phyloP scores from a whole-genome alignment of 2,113 vertebrate species.

The Hippocampus zosterae region DNA sequence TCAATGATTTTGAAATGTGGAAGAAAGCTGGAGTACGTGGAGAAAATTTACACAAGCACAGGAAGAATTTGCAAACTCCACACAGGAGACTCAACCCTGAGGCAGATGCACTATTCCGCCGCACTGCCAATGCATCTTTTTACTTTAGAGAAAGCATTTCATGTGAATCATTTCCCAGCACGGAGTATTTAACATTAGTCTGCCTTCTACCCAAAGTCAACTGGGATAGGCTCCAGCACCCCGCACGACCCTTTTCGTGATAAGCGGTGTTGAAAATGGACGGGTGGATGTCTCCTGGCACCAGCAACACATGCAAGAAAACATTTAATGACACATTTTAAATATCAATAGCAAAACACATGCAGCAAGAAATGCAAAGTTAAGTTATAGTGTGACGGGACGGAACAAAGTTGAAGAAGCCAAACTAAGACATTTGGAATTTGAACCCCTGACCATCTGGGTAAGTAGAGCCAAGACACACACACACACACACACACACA shows the following conservation, averaged over 20 bases:
- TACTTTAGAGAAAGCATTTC: background rate
- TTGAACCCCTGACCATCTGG: constrained; percentile 23
- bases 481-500: constrained; percentile 24
- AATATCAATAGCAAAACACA: background rate
- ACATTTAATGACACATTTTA: background rate
- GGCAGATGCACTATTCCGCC: background rate
- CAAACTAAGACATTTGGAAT: constrained; percentile 33
- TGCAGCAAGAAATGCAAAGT: background rate
- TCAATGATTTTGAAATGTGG: background rate
- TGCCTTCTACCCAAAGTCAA: too few species aligned
- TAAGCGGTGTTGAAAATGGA: too few species aligned
- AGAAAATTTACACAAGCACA: background rate
- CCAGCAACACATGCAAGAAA: too few species aligned
- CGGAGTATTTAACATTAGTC: too few species aligned
- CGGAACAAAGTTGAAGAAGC: constrained; percentile 11
- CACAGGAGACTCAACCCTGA: background rate
- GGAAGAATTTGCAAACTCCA: background rate
- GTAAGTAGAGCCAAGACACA: constrained; percentile 25
- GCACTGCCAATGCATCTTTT: background rate
- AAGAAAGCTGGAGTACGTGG: background rate
- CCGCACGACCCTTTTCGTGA: too few species aligned
- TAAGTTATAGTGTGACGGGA: background rate
- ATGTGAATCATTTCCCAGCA: too few species aligned
- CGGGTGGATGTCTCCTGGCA: too few species aligned
- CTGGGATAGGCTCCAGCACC: too few species aligned